Evolutionary conservation across 1,140 invertebrate species (phyloP), one percentile per base, ranked within the genome.

Genomic region (Drosophila pachea): DNA sequence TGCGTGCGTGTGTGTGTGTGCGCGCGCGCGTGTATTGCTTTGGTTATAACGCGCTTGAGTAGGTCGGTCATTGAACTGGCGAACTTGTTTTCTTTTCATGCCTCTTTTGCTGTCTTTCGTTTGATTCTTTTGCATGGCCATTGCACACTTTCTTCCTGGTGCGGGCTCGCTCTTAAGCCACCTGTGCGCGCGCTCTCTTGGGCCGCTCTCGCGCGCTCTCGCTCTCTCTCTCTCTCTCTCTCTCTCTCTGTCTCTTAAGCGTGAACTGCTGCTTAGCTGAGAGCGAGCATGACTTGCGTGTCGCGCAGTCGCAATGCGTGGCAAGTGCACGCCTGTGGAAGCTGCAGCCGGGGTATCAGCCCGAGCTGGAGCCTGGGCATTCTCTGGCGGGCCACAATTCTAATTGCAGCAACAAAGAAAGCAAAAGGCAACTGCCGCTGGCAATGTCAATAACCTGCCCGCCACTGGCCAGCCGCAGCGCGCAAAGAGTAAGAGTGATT

Each of bases 11-110:
- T 43, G 12, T 58, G 7, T 71, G 32, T 53, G 50, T 56, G 12
- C 50, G 54, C 69, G 53, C 70, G 52, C 70, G 45, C 48, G 48
- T 72, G 62, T 75, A 69, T 68, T 74, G 86, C 76, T 83, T 83
- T 71, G 77, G 68, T 78, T 88, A 81, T 84, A 88, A 73, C 78
- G 81, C 88, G 88, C 88, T 89, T 89, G 88, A 89, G 88, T 89
- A 89, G 88, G 88, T 89, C 88, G 88, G 88, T 89, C 88, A 89
- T 89, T 89, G 87, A 89, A 78, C 84, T 86, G 60, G 66, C 76
- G 73, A 82, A 89, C 88, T 89, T 88, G 88, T 88, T 88, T 84
- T 76, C 61, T 81, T 87, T 78, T 78, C 78, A 73, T 62, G 59
- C 49, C 62, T 74, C 78, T 75, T 52, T 62, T 62, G 59, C 65